Evolutionary conservation across 2,888 invertebrate genomes (phyloP), one percentile per base, ranked within the genome.

Genomic region (Dryobotodes eremita): DNA sequence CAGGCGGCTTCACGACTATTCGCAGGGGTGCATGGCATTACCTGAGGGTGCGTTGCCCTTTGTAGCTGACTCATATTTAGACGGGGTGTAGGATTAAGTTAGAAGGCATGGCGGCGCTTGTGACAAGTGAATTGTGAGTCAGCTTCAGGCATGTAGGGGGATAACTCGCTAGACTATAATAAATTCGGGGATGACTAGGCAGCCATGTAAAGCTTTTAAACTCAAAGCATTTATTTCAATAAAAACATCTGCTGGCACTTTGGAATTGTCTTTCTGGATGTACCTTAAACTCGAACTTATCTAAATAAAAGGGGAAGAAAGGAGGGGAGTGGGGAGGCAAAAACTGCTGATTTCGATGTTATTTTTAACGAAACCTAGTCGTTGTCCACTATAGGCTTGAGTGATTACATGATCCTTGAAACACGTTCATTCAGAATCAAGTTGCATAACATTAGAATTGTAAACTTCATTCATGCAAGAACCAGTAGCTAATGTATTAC

Each of bases 1-100:
- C 90, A 89, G 78, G 72, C 64, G 78, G 74, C 77, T 85, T 84
- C 82, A 80, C 83, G 82, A 85, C 76, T 84, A 85, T 83, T 84
- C 80, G 84, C 79, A 77, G 86, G 88, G 92, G 91, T 89, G 92
- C 89, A 89, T 90, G 81, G 74, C 87, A 87, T 89, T 91, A 83
- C 70, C 77, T 77, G 79, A 89, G 88, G 89, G 88, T 88, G 86
- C 87, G 90, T 87, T 86, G 89, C 90, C 91, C 91, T 89, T 88
- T 89, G 79, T 55, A 76, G 77, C 76, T 92, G 92, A 92, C 84
- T 92, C 92, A 92, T 88, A 71, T 84, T 80, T 77, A 79, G 61
- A 79, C 70, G 69, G 55, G 42, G 55, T 31, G 26, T 70, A 23
- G 71, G 69, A 50, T 11, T 31, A 78, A 81, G 80, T 80, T 71